phyloP scores from a whole-genome alignment of 2,113 vertebrate genomes.

The Rhabdornis inornatus region DNA sequence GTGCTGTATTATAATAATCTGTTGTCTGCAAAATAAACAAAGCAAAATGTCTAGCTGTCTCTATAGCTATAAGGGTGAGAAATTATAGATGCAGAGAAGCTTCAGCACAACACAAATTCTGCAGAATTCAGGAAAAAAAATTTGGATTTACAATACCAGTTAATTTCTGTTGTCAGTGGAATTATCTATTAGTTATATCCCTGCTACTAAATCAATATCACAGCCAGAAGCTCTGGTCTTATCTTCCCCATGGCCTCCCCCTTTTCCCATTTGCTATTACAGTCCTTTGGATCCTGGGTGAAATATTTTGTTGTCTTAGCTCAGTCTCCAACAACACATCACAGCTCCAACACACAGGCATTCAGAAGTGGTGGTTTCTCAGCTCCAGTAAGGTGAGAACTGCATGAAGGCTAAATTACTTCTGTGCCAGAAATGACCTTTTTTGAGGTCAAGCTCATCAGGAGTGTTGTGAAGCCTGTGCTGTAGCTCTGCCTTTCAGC shows the following conservation, averaged over 20 bases:
- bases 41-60: not conserved
- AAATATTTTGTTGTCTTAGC: not conserved
- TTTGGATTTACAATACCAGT: not conserved
- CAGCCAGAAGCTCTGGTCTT: not conserved
- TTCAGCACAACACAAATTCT: not conserved
- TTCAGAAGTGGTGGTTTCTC: conserved; percentile 5
- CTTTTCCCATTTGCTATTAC: not conserved
- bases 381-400: not conserved
- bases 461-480: not conserved
- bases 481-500: not conserved
- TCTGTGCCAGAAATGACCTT: not conserved
- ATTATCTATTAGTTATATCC: not conserved
- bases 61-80: not conserved
- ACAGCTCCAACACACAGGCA: not conserved
- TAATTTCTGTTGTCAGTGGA: not conserved
- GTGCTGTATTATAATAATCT: not conserved
- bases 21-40: not conserved
- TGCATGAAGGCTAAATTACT: not conserved
- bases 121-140: not conserved
- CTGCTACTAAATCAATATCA: not conserved
- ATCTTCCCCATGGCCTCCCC: not conserved
- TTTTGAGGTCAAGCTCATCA: conserved; percentile 20
- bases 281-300: not conserved
- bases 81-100: not conserved
- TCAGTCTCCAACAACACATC: not conserved